Evolutionary conservation across 2,888 invertebrate species (phyloP), one percentile per base, ranked within the genome.

Genomic region (Cephus spinipes): DNA sequence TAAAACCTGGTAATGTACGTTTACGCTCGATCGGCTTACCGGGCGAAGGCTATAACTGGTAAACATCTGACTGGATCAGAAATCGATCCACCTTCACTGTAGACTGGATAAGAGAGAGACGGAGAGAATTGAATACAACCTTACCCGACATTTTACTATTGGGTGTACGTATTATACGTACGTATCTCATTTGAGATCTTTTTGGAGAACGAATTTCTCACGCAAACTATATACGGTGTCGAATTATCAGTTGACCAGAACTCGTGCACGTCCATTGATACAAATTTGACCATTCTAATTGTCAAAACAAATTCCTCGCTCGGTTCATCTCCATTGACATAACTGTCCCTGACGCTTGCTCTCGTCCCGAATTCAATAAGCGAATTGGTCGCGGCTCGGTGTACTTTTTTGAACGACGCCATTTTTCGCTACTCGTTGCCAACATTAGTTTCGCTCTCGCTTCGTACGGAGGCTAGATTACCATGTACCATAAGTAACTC

Each of bases 221-320:
- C 23, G 1, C 15, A 55, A 55, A 23, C 55, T 6, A 55, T 23
- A 55, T 55, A 35, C 35, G 55, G 55, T 9, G 55, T 55, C 23
- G 55, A 23, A 55, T 55, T 55, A 23, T 55, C 55, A 55, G 55
- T 55, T 55, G 55, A 23, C 55, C 23, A 55, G 55, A 23, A 55
- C 55, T 55, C 55, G 55, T 55, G 55, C 23, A 33, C 55, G 78
- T 78, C 40, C 69, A 71, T 78, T 78, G 73, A 78, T 76, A 55
- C 78, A 69, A 69, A 15, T 73, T 34, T 71, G 71, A 76, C 73
- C 73, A 76, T 33, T 30, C 73, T 76, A 73, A 78, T 78, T 78
- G 78, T 76, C 78, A 76, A 76, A 78, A 76, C 73, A 78, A 78
- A 78, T 78, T 78, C 78, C 76, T 76, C 35, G 12, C 55, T 12